Evolutionary conservation across 2,888 invertebrate genomes (phyloP).

Genomic region (Exocentrus adspersus): DNA sequence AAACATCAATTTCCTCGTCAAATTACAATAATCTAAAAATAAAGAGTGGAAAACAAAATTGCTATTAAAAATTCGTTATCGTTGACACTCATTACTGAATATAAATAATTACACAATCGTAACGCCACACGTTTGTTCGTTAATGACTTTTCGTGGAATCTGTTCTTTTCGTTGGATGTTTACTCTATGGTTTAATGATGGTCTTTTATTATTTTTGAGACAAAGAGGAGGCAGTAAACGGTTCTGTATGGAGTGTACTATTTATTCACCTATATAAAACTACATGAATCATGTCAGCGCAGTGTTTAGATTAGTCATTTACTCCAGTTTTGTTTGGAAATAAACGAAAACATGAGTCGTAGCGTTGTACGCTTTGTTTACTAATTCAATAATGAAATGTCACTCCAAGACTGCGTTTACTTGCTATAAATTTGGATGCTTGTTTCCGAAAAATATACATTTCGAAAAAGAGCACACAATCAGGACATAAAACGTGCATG

Average conservation of each 20-base stretch:
- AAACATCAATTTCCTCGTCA: background rate
- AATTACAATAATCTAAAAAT: background rate
- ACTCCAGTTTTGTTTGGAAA: background rate
- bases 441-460: no score
- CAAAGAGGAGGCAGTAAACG: conserved; percentile 10
- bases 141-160: conserved; percentile 2
- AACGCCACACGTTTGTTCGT: background rate
- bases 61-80: conserved; percentile 1
- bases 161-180: conserved; percentile 2
- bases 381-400: no score
- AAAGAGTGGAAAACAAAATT: background rate
- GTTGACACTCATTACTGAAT: conserved; percentile 6
- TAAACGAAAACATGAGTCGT: background rate
- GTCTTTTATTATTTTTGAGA: conserved; percentile 8
- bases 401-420: no score
- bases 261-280: conserved; percentile 11
- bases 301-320: conserved; percentile 5
- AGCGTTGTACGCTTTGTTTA: background rate
- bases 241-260: conserved; percentile 15
- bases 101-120: conserved; percentile 15
- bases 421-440: no score
- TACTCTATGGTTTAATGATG: background rate
- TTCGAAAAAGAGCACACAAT: no score
- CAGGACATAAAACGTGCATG: no score
- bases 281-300: conserved; percentile 7